Conservation (phyloP, 2,888 invertebrate genomes). For the Hedya salicella region DNA sequence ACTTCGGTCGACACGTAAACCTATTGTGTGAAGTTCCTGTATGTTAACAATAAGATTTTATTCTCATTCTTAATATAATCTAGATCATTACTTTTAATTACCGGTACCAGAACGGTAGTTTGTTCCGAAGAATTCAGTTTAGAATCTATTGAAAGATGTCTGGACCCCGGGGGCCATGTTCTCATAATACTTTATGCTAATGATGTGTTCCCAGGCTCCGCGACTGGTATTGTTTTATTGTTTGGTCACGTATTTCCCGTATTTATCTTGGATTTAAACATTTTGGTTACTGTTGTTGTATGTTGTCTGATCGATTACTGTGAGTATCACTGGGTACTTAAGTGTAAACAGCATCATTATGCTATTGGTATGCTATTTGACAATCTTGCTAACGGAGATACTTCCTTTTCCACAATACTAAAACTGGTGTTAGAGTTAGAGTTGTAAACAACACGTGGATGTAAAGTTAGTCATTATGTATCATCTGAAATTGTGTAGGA, state of each 20-base stretch:
- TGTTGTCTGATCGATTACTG: slow-evolving; percentile 21
- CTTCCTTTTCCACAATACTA: too few relatives aligned
- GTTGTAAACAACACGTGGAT: too few relatives aligned
- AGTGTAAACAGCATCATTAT: too few relatives aligned
- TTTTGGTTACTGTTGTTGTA: slow-evolving; percentile 29
- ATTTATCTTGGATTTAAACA: slow-evolving; percentile 29
- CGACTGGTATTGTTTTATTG: slow-evolving; percentile 53
- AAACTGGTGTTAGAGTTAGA: too few relatives aligned
- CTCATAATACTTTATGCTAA: slow-evolving; percentile 61
- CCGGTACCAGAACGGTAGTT: slow-evolving; percentile 51
- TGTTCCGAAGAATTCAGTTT: slow-evolving; percentile 57
- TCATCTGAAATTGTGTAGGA: not conserved
- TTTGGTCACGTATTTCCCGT: slow-evolving; percentile 53
- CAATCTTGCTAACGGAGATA: too few relatives aligned
- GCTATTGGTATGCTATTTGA: too few relatives aligned
- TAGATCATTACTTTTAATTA: slow-evolving; percentile 57
- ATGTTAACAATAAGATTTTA: slow-evolving; percentile 55
- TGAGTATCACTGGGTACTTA: not conserved
- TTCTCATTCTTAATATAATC: slow-evolving; percentile 58
- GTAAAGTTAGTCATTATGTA: slow-evolving; percentile 1
- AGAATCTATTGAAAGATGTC: slow-evolving; percentile 53
- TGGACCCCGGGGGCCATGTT: slow-evolving; percentile 55
- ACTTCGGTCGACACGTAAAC: slow-evolving; percentile 51
- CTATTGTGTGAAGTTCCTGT: slow-evolving; percentile 61
- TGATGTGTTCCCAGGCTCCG: slow-evolving; percentile 58